phyloP scores from a whole-genome alignment of 2,797 vertebrate genomes.

The Danio tinwini region DNA sequence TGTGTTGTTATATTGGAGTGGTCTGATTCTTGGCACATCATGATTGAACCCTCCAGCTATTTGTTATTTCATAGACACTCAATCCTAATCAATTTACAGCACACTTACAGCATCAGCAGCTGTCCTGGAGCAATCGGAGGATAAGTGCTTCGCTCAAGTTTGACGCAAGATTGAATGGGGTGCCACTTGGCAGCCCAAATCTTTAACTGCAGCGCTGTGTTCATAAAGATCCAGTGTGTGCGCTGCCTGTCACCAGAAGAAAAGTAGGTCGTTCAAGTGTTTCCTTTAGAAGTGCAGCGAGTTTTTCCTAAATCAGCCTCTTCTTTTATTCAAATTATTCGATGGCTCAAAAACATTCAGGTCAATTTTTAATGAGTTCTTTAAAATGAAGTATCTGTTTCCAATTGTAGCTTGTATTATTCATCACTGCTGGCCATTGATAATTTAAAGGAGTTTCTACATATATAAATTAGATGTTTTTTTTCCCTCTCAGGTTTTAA shows the following conservation, averaged over 20 bases:
- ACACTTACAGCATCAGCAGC: constrained; percentile 15
- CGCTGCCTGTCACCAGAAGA: constrained; percentile 13
- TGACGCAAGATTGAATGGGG: constrained; percentile 2
- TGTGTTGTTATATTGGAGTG: neutral
- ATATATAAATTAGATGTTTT: neutral
- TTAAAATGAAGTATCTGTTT: neutral
- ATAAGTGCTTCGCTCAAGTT: neutral
- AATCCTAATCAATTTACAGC: constrained; percentile 7
- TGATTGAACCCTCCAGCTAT: constrained; percentile 2
- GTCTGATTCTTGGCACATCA: neutral
- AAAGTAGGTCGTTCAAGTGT: constrained; percentile 31
- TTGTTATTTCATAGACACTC: constrained; percentile 18
- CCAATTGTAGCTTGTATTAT: neutral
- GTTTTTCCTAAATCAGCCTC: constrained; percentile 7
- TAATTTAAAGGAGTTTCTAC: constrained; percentile 1
- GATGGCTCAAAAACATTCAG: neutral
- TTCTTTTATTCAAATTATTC: constrained; percentile 17
- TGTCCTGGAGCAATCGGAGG: neutral
- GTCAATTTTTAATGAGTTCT: constrained; percentile 9
- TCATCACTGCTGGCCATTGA: neutral
- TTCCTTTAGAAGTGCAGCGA: constrained; percentile 16
- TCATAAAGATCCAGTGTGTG: constrained; percentile 20
- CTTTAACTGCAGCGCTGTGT: neutral
- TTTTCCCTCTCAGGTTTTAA: constrained; percentile 2
- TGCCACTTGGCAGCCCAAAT: constrained; percentile 5